phyloP scores from a whole-genome alignment of 2,888 invertebrate genomes.

The Punctoribates punctum region DNA sequence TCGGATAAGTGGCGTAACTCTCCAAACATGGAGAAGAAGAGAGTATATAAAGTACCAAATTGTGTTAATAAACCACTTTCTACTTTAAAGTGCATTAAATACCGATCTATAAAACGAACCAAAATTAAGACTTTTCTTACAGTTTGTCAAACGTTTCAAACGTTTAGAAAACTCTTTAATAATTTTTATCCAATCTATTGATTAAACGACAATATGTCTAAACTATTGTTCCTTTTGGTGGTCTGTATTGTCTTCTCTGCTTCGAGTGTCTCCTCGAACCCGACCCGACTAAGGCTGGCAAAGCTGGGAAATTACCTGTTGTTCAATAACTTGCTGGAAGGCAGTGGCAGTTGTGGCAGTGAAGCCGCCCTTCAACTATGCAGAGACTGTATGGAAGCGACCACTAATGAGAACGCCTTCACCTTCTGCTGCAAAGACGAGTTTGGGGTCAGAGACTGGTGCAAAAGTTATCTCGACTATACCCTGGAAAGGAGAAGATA shows the following conservation, averaged over 20 bases:
- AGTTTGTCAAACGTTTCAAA: neutral
- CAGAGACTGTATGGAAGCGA: conserved; percentile 14
- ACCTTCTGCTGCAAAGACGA: conserved; percentile 29
- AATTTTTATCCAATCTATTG: neutral
- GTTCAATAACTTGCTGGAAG: neutral
- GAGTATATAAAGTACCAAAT: conserved; percentile 19
- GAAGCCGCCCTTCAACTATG: neutral
- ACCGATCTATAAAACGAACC: neutral
- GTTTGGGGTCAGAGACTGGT: conserved; percentile 36
- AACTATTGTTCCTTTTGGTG: neutral
- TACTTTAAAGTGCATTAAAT: neutral
- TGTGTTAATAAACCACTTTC: conserved; percentile 22
- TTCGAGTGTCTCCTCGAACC: neutral
- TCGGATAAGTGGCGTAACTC: conserved; percentile 9
- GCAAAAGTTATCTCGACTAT: conserved; percentile 22
- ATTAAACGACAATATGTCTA: neutral
- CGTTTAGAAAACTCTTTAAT: neutral
- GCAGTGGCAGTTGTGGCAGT: conserved; percentile 30
- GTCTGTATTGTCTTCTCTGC: neutral
- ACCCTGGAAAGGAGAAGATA: neutral
- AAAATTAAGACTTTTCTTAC: neutral
- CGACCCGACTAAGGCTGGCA: neutral
- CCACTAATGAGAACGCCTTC: conserved; percentile 35
- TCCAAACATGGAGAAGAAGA: neutral
- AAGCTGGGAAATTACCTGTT: neutral